Percentiles rank a stretch among this genome's conserved stretches.
phyloP scores from a whole-genome alignment of 2,797 vertebrate species.

The Eospalax fontanierii region DNA sequence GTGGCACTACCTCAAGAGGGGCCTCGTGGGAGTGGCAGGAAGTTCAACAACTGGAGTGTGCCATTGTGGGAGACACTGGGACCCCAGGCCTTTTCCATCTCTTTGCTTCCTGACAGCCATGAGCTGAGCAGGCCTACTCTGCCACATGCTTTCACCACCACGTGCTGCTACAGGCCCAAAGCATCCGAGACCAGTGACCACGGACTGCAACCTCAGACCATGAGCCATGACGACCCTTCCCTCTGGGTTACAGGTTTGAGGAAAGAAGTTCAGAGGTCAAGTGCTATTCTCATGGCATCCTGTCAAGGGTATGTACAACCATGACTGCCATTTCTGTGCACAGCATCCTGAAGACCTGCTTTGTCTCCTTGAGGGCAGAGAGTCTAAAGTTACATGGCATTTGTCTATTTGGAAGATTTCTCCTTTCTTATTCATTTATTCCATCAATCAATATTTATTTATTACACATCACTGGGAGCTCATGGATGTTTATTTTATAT shows the following conservation, averaged over 20 bases:
- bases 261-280: neutral
- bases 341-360: neutral
- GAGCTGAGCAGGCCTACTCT: neutral
- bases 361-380: neutral
- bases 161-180: neutral
- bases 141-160: fast-evolving
- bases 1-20: too few relatives aligned
- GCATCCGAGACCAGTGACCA: neutral
- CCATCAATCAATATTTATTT: neutral
- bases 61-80: too few relatives aligned
- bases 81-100: neutral
- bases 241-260: neutral
- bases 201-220: neutral
- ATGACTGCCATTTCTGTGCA: neutral
- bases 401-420: neutral
- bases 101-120: neutral
- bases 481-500: conserved; percentile 22
- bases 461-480: neutral
- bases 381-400: neutral
- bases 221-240: neutral
- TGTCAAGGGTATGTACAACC: neutral
- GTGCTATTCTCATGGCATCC: neutral
- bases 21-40: too few relatives aligned
- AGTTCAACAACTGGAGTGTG: too few relatives aligned
- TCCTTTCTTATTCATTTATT: neutral